These are phyloP conservation scores for Drosophila birchii DNA, from an alignment of 2,888 invertebrate species.

Conservation along the genomic window DNA sequence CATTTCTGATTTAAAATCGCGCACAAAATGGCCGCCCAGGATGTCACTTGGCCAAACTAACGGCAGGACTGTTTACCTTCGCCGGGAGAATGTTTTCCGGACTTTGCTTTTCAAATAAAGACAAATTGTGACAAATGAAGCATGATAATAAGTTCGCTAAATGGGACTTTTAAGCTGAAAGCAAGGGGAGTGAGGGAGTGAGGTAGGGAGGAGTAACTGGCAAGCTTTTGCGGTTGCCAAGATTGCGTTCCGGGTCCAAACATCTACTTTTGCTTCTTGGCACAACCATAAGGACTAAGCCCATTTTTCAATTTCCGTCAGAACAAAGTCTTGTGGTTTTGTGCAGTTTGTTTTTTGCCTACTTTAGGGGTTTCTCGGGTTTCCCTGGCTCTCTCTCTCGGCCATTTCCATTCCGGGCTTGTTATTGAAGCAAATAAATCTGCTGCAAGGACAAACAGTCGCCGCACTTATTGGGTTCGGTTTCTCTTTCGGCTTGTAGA, in stretches of 20 bases:
- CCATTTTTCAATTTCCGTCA: slow-evolving; percentile 76
- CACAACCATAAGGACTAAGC: slow-evolving; percentile 47
- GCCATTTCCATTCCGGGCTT: slow-evolving; percentile 13
- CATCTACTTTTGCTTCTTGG: slow-evolving; percentile 45
- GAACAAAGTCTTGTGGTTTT: slow-evolving; percentile 62
- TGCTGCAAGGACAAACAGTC: slow-evolving; percentile 34
- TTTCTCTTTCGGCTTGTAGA: slow-evolving; percentile 5
- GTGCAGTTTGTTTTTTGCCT: not conserved
- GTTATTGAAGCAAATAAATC: slow-evolving; percentile 41
- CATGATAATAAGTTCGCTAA: slow-evolving; percentile 46
- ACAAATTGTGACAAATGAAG: slow-evolving; percentile 53
- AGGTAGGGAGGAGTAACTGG: too few species aligned
- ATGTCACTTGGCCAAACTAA: slow-evolving; percentile 13
- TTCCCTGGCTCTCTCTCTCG: not conserved
- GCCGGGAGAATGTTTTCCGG: slow-evolving; percentile 13
- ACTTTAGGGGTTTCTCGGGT: slow-evolving; percentile 11
- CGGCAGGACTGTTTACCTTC: not conserved
- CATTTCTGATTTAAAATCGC: slow-evolving; percentile 52
- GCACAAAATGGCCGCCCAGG: slow-evolving; percentile 43
- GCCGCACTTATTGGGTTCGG: slow-evolving; percentile 18
- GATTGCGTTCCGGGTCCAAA: slow-evolving; percentile 32
- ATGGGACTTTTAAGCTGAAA: slow-evolving; percentile 55
- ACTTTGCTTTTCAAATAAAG: slow-evolving; percentile 14
- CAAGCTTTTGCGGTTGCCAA: slow-evolving; percentile 59
- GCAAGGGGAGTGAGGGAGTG: not conserved